Evolutionary conservation across 2,888 invertebrate species (phyloP), one percentile per base, ranked within the genome.

Genomic region (Kuschelorhynchus macadamiae): DNA sequence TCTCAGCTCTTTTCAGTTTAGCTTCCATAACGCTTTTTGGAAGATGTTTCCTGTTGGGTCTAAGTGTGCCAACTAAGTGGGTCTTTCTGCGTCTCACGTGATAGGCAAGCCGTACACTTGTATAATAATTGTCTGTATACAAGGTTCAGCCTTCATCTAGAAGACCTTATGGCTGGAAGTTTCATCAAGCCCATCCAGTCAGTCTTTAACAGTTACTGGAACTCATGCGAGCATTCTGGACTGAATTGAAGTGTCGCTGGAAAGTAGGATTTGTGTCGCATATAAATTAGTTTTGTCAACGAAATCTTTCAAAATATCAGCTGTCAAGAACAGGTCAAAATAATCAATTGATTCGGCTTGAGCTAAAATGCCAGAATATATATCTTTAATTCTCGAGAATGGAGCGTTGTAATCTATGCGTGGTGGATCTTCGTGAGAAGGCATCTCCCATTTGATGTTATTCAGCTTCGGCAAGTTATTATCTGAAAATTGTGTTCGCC

Each of bases 21-120:
- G 60, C 63, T 5, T 12, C 14, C 41, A 60, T 60, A 62, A 67
- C 62, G 49, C 56, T 33, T 25, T 67, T 62, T 62, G 67, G 62
- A 18, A 62, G 36, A 59, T 68, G 42, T 56, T 69, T 65, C 42
- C 69, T 20, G 39, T 70, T 71, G 21, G 59, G 30, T 30, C 65
- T 39, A 30, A 72, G 46, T 25, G 72, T 74, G 53, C 73, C 74
- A 16, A 72, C 64, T 42, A 70, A 41, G 72, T 75, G 69, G 20
- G 71, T 71, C n/a, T 71, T 67, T 57, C 66, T 57, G 14, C 62
- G 50, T 16, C 63, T 32, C 63, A 73, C 41, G 14, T 55, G 52
- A 60, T 72, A 57, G 12, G 72, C 69, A 17, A 71, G 56, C 7
- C 70, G 61, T 41, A 72, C 32, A 46, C 73, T 74, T 5, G 74